phyloP scores from a whole-genome alignment of 2,113 vertebrate species.

The Lamprotornis superbus region DNA sequence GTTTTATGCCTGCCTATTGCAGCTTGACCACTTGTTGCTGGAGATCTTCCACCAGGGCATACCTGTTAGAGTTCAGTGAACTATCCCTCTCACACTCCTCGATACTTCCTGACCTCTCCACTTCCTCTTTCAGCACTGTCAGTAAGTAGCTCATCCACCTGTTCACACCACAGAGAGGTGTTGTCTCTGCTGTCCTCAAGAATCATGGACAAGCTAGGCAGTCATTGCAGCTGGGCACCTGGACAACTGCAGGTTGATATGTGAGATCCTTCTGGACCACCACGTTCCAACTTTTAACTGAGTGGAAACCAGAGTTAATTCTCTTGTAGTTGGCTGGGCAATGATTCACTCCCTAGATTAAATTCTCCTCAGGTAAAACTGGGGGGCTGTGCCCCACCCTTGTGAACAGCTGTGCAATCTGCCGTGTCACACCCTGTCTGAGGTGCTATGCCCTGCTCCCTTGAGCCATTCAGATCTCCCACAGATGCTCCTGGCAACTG shows the following conservation, averaged over 20 bases:
- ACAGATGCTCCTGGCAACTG: background rate
- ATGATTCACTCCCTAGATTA: background rate
- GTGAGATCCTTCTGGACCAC: background rate
- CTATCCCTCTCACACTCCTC: fast-evolving
- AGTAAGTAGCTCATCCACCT: background rate
- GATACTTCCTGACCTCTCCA: background rate
- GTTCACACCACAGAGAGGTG: background rate
- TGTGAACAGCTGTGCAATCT: background rate
- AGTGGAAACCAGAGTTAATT: background rate
- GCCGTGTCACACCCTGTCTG: fast-evolving
- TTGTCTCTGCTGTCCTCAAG: background rate
- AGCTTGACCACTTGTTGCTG: background rate
- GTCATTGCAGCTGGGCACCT: background rate
- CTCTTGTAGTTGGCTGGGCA: background rate
- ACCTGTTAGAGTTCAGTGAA: background rate
- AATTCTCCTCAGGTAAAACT: background rate
- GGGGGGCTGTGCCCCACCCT: background rate
- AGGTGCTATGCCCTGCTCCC: background rate
- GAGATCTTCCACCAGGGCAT: background rate
- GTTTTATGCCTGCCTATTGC: background rate
- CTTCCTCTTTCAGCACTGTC: background rate
- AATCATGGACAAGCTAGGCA: background rate
- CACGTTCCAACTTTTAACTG: fast-evolving
- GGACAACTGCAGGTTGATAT: background rate
- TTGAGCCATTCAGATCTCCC: background rate